phyloP scores from a whole-genome alignment of 2,888 invertebrate species.

The Epistrophella euchroma region DNA sequence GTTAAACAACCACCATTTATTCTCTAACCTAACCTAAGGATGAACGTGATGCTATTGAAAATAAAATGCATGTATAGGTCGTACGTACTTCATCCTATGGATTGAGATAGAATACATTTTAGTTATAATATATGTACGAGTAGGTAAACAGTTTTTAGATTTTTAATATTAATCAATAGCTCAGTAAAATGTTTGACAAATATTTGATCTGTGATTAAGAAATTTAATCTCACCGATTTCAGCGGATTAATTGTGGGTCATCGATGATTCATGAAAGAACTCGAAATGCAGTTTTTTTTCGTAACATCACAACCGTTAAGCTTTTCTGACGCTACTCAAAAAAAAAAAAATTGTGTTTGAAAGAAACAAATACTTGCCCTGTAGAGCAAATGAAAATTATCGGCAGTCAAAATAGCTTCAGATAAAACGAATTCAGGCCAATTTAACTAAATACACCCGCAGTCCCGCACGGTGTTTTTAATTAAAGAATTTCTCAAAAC shows the following conservation, averaged over 20 bases:
- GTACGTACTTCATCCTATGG: neutral
- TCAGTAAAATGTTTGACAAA: too few relatives aligned
- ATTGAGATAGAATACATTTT: neutral
- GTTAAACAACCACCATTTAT: slow-evolving; percentile 20
- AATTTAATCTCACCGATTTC: too few relatives aligned
- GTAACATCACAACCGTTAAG: too few relatives aligned
- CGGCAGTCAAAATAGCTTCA: neutral
- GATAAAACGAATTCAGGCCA: neutral
- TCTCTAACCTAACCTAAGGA: neutral
- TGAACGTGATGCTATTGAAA: slow-evolving; percentile 4
- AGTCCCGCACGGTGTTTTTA: neutral
- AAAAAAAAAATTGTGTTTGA: too few relatives aligned
- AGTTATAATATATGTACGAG: too few relatives aligned
- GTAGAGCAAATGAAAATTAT: neutral
- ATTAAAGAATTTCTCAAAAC: neutral
- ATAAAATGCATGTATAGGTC: neutral
- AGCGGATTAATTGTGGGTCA: too few relatives aligned
- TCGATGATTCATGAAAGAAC: too few relatives aligned
- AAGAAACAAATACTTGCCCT: neutral
- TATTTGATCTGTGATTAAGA: too few relatives aligned
- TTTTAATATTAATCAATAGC: too few relatives aligned
- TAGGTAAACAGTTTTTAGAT: too few relatives aligned
- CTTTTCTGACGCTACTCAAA: too few relatives aligned
- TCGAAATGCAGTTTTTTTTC: too few relatives aligned
- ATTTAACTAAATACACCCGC: neutral